A percentile compares a stretch with the other conserved stretches of the same genome.
These are phyloP conservation scores for Euspilapteryx auroguttella DNA, from an alignment of 2,888 invertebrate species.

Conservation along the genomic window DNA sequence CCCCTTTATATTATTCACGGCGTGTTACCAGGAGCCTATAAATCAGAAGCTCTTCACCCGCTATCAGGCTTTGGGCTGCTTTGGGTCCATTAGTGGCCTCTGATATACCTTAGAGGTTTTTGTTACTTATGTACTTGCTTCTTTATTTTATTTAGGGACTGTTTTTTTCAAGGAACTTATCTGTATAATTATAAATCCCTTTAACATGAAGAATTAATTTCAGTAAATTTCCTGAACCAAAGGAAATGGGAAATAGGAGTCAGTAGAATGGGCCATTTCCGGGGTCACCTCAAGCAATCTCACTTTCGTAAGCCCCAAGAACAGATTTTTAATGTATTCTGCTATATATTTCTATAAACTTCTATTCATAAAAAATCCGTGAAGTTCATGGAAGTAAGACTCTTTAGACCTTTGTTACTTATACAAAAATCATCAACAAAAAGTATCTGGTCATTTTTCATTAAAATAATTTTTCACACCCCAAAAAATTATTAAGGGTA, in stretches of 20 bases:
- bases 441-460: no score
- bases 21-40: constrained; percentile 35
- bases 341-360: no score
- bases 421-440: no score
- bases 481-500: constrained; percentile 31
- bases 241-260: constrained; percentile 36
- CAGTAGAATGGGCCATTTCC: constrained; percentile 33
- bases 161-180: constrained; percentile 27
- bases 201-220: no score
- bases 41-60: constrained; percentile 35
- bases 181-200: no score
- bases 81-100: constrained; percentile 38
- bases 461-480: no score
- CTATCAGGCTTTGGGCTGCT: constrained; percentile 22
- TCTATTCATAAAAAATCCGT: no score
- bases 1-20: constrained; percentile 45
- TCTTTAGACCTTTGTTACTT: no score
- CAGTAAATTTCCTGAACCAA: no score
- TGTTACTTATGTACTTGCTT: constrained; percentile 1
- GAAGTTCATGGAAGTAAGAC: no score
- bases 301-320: no score
- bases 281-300: constrained; percentile 16
- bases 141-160: constrained; percentile 15
- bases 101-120: constrained; percentile 2
- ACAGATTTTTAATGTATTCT: no score